phyloP scores from a whole-genome alignment of 2,113 vertebrate species.

The Pitta sordida region DNA sequence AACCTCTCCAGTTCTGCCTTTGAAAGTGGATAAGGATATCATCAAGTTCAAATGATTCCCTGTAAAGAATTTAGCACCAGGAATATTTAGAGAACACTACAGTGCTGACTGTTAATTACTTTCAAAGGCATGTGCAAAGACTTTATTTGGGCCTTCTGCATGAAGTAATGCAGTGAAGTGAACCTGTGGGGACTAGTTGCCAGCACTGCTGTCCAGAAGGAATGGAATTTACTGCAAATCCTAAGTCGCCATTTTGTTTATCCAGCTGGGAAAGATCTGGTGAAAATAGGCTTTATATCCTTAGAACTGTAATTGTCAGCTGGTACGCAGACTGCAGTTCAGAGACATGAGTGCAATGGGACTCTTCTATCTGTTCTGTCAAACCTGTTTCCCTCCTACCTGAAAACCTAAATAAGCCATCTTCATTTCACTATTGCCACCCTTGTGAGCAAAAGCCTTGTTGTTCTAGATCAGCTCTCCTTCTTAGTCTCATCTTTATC shows the following conservation, averaged over 20 bases:
- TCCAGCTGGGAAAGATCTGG: background rate
- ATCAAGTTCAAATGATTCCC: slow-evolving; percentile 31
- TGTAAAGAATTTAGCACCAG: slow-evolving; percentile 4
- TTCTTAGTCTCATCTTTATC: background rate
- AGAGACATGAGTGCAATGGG: background rate
- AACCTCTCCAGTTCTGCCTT: slow-evolving; percentile 28
- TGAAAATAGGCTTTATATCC: background rate
- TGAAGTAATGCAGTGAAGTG: background rate
- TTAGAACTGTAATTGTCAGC: background rate
- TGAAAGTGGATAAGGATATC: slow-evolving; percentile 49
- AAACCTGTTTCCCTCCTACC: background rate
- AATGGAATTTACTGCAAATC: background rate
- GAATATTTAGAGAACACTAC: background rate
- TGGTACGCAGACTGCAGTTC: background rate
- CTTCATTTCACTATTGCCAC: background rate
- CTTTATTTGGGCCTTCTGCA: background rate
- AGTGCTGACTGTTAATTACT: slow-evolving; percentile 7
- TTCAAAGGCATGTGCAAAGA: slow-evolving; percentile 9
- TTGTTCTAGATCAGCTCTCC: background rate
- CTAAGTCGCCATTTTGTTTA: background rate
- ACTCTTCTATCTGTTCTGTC: background rate
- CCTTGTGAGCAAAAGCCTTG: background rate
- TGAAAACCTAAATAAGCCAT: background rate
- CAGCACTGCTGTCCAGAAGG: background rate
- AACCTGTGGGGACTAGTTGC: background rate